phyloP scores from a whole-genome alignment of 2,888 invertebrate species.

The Amphipyra tragopoginis region DNA sequence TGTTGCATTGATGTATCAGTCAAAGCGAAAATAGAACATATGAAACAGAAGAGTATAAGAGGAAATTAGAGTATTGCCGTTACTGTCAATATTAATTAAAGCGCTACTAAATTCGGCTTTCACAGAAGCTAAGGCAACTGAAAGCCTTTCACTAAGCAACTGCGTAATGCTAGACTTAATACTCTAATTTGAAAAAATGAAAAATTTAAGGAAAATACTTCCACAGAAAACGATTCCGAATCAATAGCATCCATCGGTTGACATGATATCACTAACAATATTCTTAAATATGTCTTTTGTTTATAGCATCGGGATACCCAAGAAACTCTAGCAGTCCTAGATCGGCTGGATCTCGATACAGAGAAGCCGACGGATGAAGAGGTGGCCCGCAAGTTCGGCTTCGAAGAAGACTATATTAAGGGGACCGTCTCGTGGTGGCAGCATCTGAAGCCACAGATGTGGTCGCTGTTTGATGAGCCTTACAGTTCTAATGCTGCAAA shows the following conservation, averaged over 20 bases:
- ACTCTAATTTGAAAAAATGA: too few relatives aligned
- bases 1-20: too few relatives aligned
- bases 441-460: slow-evolving; percentile 98
- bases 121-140: too few relatives aligned
- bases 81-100: too few relatives aligned
- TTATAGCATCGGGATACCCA: slow-evolving; percentile 98
- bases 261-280: neutral
- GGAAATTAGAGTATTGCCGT: too few relatives aligned
- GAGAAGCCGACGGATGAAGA: slow-evolving; percentile 99
- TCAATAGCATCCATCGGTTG: neutral
- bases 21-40: too few relatives aligned
- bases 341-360: slow-evolving; percentile 98
- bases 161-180: too few relatives aligned
- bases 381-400: slow-evolving; percentile 98
- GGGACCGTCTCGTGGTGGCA: slow-evolving; percentile 99
- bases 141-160: too few relatives aligned
- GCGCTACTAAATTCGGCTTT: too few relatives aligned
- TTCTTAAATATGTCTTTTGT: slow-evolving; percentile 3
- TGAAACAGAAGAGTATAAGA: too few relatives aligned
- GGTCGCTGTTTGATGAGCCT: slow-evolving; percentile 99
- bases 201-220: too few relatives aligned
- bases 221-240: too few relatives aligned
- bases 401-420: slow-evolving; percentile 97
- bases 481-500: slow-evolving; percentile 99
- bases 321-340: slow-evolving; percentile 99